phyloP scores from a whole-genome alignment of 2,888 invertebrate species.

The Leucoma salicis region DNA sequence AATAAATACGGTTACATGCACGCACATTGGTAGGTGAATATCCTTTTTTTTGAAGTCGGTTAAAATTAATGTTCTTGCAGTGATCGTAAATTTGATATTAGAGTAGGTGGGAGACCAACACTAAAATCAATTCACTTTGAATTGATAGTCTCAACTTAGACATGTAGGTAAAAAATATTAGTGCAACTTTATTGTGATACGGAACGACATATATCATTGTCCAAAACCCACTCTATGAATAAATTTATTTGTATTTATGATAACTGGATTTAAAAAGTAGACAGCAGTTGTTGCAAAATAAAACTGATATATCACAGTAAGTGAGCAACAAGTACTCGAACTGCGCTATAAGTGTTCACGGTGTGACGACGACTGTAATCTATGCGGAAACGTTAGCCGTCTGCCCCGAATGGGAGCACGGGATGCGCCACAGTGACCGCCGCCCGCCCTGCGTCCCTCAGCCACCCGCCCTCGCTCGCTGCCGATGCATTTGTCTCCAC shows the following conservation, averaged over 20 bases:
- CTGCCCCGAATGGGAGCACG: constrained; percentile 70
- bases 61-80: neutral
- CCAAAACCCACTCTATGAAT: constrained; percentile 1
- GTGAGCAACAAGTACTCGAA: constrained; percentile 37
- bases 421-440: constrained; percentile 63
- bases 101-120: too few relatives aligned
- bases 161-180: neutral
- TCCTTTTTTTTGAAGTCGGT: too few relatives aligned
- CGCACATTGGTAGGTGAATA: too few relatives aligned
- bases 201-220: constrained; percentile 8
- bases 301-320: constrained; percentile 29
- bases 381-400: constrained; percentile 72
- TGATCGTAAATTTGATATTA: too few relatives aligned
- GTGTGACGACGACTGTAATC: constrained; percentile 68
- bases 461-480: constrained; percentile 35
- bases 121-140: too few relatives aligned
- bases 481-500: constrained; percentile 57
- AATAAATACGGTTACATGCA: too few relatives aligned
- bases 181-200: constrained; percentile 7
- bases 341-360: constrained; percentile 63
- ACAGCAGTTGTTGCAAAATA: constrained; percentile 21
- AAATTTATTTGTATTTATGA: neutral
- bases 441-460: constrained; percentile 32
- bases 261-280: constrained; percentile 9
- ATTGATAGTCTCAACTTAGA: too few relatives aligned